phyloP scores from a whole-genome alignment of 2,888 invertebrate species.

The Cybosia mesomella region DNA sequence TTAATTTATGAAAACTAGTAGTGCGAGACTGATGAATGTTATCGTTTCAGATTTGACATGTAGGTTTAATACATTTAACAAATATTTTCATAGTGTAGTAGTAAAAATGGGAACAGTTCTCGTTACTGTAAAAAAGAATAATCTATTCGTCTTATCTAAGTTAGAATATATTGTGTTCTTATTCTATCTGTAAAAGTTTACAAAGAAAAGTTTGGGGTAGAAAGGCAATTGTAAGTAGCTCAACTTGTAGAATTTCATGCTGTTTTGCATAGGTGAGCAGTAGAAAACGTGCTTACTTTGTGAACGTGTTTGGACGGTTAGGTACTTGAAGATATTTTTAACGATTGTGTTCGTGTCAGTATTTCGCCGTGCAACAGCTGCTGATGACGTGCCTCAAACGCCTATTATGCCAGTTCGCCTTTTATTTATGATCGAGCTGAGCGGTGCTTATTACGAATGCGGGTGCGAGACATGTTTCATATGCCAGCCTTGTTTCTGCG shows the following conservation, averaged over 20 bases:
- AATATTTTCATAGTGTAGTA: conserved; percentile 45
- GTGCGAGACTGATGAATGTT: conserved; percentile 70
- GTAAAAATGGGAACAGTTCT: neutral
- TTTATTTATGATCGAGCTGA: conserved; percentile 83
- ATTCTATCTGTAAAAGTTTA: conserved; percentile 49
- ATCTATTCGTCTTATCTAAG: neutral
- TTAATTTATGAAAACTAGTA: too few relatives aligned
- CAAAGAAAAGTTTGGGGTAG: conserved; percentile 52
- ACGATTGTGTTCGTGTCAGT: conserved; percentile 64
- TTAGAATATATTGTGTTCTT: conserved; percentile 25
- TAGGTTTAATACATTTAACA: conserved; percentile 78
- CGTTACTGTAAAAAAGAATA: neutral
- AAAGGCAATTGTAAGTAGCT: conserved; percentile 38
- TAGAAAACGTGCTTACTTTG: conserved; percentile 35
- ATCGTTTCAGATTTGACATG: conserved; percentile 72
- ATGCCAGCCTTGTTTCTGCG: conserved; percentile 69
- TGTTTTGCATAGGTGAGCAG: conserved; percentile 57
- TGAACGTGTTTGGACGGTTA: conserved; percentile 41
- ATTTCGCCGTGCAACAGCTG: conserved; percentile 74
- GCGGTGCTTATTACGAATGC: conserved; percentile 79
- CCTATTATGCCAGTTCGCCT: conserved; percentile 73
- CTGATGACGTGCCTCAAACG: conserved; percentile 74
- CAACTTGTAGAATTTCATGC: conserved; percentile 49
- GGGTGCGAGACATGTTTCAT: conserved; percentile 75
- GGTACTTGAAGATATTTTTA: conserved; percentile 65